phyloP scores from a whole-genome alignment of 2,113 vertebrate species.

The Elephantulus edwardii region DNA sequence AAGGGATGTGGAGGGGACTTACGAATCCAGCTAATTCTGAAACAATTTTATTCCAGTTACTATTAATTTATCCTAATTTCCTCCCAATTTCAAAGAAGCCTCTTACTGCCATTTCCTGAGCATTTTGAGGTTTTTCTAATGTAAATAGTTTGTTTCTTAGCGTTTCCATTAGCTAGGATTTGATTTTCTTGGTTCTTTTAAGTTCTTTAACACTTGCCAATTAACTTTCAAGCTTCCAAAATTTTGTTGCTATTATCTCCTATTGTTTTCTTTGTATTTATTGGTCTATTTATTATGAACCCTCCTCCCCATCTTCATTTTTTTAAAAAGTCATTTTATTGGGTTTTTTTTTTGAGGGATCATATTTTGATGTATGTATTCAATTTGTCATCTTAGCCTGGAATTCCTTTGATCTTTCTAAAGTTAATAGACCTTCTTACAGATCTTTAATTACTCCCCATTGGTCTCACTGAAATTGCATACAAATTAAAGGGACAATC shows the following conservation, averaged over 20 bases:
- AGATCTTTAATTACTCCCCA: not conserved
- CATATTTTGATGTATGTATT: not conserved
- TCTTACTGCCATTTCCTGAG: not conserved
- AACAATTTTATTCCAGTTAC: not conserved
- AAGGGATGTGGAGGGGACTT: not conserved
- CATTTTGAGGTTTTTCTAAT: not conserved
- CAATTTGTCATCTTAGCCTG: not conserved
- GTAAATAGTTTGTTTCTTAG: not conserved
- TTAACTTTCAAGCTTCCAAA: not conserved
- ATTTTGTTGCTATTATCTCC: not conserved
- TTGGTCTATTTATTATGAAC: not conserved
- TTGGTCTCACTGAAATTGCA: not conserved
- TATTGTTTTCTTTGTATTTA: not conserved
- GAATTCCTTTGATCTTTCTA: constrained; percentile 41
- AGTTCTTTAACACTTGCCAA: not conserved
- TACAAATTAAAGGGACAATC: not conserved
- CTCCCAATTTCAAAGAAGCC: not conserved
- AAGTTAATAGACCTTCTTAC: not conserved
- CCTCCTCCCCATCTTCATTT: not conserved
- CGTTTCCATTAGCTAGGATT: not conserved
- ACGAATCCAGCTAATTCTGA: not conserved
- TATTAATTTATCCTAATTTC: not conserved
- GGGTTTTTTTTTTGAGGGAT: not conserved
- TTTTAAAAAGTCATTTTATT: not conserved
- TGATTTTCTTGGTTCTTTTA: not conserved